A percentile compares a stretch with the other conserved stretches of the same genome.
Evolutionary conservation across 2,797 vertebrate genomes (phyloP).

Genomic region (Eleutherodactylus coqui): DNA sequence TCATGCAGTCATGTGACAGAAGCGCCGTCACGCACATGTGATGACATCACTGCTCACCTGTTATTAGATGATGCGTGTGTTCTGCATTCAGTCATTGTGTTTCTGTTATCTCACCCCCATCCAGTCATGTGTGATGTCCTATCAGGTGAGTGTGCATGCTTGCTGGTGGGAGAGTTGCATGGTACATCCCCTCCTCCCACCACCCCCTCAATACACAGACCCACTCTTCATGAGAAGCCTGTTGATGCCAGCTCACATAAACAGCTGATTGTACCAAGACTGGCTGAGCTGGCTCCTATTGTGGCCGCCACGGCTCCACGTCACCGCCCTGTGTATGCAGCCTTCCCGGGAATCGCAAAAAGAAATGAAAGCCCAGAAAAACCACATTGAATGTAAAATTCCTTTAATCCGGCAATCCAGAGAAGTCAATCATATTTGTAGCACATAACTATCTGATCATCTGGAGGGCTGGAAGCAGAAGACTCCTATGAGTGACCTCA

Average conservation of each 20-base stretch:
- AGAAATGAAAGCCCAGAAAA: not conserved
- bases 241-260: slow-evolving; percentile 30
- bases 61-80: not conserved
- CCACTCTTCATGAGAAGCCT: slow-evolving; percentile 21
- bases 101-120: not conserved
- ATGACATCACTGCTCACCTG: not conserved
- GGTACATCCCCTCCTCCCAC: not conserved
- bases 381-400: not conserved
- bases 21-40: not conserved
- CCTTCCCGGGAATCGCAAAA: not conserved
- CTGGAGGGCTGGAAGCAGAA: too few species aligned
- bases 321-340: not conserved
- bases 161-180: not conserved
- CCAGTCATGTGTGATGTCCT: slow-evolving; percentile 49
- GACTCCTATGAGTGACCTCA: too few species aligned
- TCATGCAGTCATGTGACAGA: too few species aligned
- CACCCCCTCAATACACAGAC: slow-evolving; percentile 36
- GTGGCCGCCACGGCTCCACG: slow-evolving; percentile 2
- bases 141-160: slow-evolving; percentile 26
- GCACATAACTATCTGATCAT: too few species aligned
- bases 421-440: too few species aligned
- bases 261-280: slow-evolving; percentile 18
- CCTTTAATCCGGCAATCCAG: slow-evolving; percentile 1
- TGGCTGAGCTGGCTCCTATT: slow-evolving; percentile 30
- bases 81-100: not conserved